Evolutionary conservation across 2,888 invertebrate species (phyloP), one percentile per base, ranked within the genome.

Genomic region (Limulus polyphemus): DNA sequence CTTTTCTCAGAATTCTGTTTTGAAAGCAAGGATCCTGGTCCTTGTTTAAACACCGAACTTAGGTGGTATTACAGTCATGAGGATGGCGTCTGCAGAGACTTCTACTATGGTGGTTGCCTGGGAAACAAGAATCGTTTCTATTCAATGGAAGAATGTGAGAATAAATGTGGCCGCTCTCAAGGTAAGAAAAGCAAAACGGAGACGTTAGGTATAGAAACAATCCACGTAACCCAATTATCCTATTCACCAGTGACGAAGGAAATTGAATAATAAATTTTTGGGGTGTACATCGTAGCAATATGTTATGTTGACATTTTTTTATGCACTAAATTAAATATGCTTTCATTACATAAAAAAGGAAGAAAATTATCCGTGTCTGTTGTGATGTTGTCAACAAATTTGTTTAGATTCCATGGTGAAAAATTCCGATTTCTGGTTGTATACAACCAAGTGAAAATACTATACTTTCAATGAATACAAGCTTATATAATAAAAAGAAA

Each of bases 41-140:
- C 83, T 0, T 90, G 90, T 73, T 62, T 67, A 10, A 77, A 80
- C 14, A 52, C 62, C n/a, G 61, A 78, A 67, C 76, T 79, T 0
- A 81, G 82, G 61, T 90, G 85, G 84, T 84, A 81, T 73, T 90
- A 88, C 75, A 86, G 89, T 73, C 79, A 81, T 49, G 73, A 76
- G 11, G 82, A 84, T 57, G 87, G 88, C 51, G 80, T 83, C n/a
- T 93, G 93, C 75, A 82, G 83, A 66, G 81, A 83, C 71, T 94
- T 93, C 79, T 82, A 84, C 73, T 93, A 87, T 80, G 83, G 83
- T 69, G 92, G 93, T 78, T 94, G 91, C 78, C 86, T 83, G 67
- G 92, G 91, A 72, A 90, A 88, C 78, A 82, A 81, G 73, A 93
- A 93, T 81, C 86, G 86, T 80, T 90, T 90, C 83, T 81, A 79